Conservation (phyloP, 1,140 invertebrate species). For the Bactericera cockerelli region DNA sequence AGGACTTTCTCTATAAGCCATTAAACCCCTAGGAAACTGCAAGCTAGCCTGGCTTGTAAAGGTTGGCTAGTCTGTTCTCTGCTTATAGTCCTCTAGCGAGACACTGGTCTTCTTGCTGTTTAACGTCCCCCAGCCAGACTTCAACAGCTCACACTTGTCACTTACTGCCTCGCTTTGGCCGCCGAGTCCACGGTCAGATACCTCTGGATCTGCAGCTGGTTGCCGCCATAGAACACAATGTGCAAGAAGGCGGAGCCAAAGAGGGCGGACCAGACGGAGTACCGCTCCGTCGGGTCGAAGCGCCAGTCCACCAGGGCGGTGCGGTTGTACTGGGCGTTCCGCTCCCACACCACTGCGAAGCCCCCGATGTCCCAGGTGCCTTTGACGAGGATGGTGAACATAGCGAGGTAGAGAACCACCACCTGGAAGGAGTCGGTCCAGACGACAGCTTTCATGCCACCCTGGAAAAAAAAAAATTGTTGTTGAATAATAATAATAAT, state of each 20-base stretch:
- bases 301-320: constrained; percentile 51
- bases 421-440: constrained; percentile 87
- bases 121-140: too few relatives aligned
- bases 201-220: constrained; percentile 42
- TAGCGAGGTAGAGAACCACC: constrained; percentile 65
- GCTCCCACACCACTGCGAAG: constrained; percentile 44
- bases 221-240: constrained; percentile 38
- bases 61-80: too few relatives aligned
- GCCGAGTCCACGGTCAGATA: constrained; percentile 35
- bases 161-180: constrained; percentile 31
- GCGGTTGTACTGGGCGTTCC: constrained; percentile 48
- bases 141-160: too few relatives aligned
- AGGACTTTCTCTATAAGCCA: too few relatives aligned
- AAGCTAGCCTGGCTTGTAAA: too few relatives aligned
- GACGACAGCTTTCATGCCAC: constrained; percentile 81
- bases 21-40: too few relatives aligned
- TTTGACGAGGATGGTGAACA: constrained; percentile 62
- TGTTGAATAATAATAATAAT: too few relatives aligned
- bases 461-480: constrained; percentile 43
- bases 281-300: constrained; percentile 47
- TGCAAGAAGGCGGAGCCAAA: constrained; percentile 36
- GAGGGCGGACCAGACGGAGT: constrained; percentile 57
- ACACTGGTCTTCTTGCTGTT: too few relatives aligned
- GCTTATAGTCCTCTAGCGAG: too few relatives aligned
- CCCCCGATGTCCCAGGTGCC: constrained; percentile 67